Evolutionary conservation across 2,113 vertebrate genomes (phyloP), one percentile per base, ranked within the genome.

Genomic region (Ibidorhyncha struthersii): DNA sequence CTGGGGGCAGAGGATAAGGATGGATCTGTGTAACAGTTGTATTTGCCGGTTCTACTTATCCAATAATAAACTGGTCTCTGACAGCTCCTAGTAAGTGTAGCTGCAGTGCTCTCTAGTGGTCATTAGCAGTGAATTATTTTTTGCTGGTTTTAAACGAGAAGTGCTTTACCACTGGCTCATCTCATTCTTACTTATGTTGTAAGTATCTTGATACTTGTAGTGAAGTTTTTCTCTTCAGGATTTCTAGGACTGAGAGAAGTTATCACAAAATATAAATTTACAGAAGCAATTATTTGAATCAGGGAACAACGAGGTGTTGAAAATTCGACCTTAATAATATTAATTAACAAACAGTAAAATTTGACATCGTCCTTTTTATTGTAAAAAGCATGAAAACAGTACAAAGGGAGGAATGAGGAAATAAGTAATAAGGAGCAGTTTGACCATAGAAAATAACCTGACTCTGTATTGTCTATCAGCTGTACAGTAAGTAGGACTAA

Each of bases 291-390:
- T 0, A 13, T 49, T 62, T 47, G 43, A 86, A 73, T 40, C 10
- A 30, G 49, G 20, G n/a, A 67, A 76, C 34, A 87, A 25, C 34
- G 36, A 69, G 19, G n/a, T 65, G 40, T 34, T 83, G 43, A 74
- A 61, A 92, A 62, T 70, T 59, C 59, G 56, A 32, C 53, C 47
- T 86, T 45, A 58, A 2, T 77, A 89, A 38, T n/a, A 62, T 77
- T 55, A 93, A 86, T 65, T 73, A 96, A 53, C 76, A 96, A 94
- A 86, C 29, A 78, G 21, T 34, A 82, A 76, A 67, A 73, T 22
- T 80, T 58, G 32, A 62, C 56, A 43, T 89, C 0, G 1, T 96
- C 65, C 61, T 94, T 97, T 98, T 98, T 98, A 98, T 98, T 97
- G 97, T 92, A 94, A 96, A 98, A 96, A 97, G 93, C 94, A 91